A percentile compares a stretch with the other conserved stretches of the same genome.
These are phyloP conservation scores for Epsilonema sp. DNA, from an alignment of 2,888 invertebrate genomes.

Conservation along the genomic window DNA sequence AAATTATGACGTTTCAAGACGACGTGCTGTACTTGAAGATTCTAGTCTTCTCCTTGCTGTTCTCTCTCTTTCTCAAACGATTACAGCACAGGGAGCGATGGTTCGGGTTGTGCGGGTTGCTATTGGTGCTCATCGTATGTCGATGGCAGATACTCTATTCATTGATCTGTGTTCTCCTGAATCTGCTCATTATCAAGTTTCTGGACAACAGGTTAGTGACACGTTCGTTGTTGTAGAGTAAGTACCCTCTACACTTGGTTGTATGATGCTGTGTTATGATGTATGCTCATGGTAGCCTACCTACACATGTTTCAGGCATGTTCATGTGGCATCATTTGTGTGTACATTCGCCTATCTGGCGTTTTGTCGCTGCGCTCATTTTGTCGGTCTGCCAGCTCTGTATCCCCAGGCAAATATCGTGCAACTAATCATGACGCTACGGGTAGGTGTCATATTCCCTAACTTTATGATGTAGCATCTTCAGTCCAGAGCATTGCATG, in stretches of 20 bases:
- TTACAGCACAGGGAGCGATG: background rate
- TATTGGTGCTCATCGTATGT: background rate
- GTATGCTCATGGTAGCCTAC: too few species aligned
- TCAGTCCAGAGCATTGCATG: too few species aligned
- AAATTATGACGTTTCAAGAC: background rate
- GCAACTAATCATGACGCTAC: slow-evolving; percentile 72
- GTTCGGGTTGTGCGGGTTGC: background rate
- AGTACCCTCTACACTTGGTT: too few species aligned
- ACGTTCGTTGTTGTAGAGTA: too few species aligned
- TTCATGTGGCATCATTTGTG: slow-evolving; percentile 52
- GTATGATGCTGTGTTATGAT: too few species aligned
- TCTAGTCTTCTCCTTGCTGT: slow-evolving; percentile 1
- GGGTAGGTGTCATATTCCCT: too few species aligned
- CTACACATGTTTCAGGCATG: background rate
- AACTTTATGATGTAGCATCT: too few species aligned
- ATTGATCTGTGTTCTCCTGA: background rate
- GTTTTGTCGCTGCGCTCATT: slow-evolving; percentile 58
- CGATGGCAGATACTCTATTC: slow-evolving; percentile 5
- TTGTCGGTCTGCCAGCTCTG: slow-evolving; percentile 49
- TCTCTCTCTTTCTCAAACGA: background rate
- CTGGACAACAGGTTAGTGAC: background rate
- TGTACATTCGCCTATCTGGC: slow-evolving; percentile 71
- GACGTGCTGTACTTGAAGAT: slow-evolving; percentile 6
- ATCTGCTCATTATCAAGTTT: background rate
- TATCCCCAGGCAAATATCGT: slow-evolving; percentile 71